Conservation (phyloP, 2,113 vertebrate genomes). For the Carassius carassius region DNA sequence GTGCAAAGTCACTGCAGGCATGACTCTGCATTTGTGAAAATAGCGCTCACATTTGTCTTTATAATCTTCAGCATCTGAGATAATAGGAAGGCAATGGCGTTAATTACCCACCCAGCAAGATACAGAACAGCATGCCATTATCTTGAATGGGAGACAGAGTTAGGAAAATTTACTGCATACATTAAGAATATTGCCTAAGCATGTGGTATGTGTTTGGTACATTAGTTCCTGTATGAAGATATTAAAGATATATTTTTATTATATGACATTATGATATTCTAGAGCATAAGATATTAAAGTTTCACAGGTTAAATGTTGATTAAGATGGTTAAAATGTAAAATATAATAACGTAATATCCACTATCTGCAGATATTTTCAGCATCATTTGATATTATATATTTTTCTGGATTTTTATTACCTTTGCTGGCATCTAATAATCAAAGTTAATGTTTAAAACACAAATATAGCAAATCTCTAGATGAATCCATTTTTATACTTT, state of each 20-base stretch:
- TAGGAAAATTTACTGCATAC: constrained; percentile 1
- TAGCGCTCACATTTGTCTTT: constrained; percentile 28
- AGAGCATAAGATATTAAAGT: background rate
- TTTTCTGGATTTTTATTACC: background rate
- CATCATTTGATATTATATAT: background rate
- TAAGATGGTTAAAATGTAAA: background rate
- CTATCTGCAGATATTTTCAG: background rate
- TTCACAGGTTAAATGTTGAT: background rate
- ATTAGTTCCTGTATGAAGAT: constrained; percentile 5
- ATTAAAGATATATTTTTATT: background rate
- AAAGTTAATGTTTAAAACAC: background rate
- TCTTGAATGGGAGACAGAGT: background rate
- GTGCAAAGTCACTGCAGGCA: constrained; percentile 38
- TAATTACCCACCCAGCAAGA: constrained; percentile 54
- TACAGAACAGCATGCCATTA: constrained; percentile 36
- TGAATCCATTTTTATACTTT: background rate
- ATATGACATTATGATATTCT: background rate
- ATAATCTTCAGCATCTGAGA: constrained; percentile 49
- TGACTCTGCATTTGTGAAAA: constrained; percentile 36
- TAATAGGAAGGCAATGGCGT: constrained; percentile 47
- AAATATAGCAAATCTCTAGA: background rate
- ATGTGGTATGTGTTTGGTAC: background rate
- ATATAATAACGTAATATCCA: background rate
- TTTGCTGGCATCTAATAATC: background rate
- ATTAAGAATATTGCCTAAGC: constrained; percentile 30